Percentiles rank a stretch among this genome's conserved stretches.
Evolutionary conservation across 37 sponge, comb jelly and placozoan species (phyloP).

Genomic region (Spongilla lacustris): DNA sequence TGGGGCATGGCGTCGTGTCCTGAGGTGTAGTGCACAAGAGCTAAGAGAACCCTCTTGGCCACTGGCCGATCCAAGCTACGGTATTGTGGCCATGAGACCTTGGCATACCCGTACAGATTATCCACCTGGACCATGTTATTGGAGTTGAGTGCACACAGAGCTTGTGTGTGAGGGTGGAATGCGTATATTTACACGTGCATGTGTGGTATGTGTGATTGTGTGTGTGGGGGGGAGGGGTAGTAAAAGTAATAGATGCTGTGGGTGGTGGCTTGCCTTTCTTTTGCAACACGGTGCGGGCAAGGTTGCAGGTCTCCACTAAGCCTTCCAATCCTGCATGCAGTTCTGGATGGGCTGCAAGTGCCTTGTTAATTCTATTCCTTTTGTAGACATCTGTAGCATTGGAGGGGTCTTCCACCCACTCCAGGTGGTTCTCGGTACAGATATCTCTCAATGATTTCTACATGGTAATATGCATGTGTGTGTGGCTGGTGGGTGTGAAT

Average conservation of each 20-base stretch:
- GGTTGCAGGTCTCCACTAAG: neutral
- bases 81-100: neutral
- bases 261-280: neutral
- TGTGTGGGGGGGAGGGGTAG: neutral
- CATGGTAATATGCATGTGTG: neutral
- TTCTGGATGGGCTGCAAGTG: conserved; percentile 24
- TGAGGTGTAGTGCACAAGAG: neutral
- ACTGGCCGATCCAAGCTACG: neutral
- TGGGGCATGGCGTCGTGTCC: neutral
- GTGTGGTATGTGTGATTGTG: neutral
- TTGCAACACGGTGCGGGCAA: neutral
- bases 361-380: conserved; percentile 40
- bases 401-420: conserved; percentile 75
- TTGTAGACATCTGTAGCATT: conserved; percentile 20
- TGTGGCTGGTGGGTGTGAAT: no score
- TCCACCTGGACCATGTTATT: neutral
- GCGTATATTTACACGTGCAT: neutral
- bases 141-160: neutral
- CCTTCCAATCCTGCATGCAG: neutral
- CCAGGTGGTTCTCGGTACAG: conserved; percentile 41
- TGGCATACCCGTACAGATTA: conserved; percentile 7
- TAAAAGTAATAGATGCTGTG: neutral
- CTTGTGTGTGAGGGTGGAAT: neutral
- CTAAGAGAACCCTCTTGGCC: conserved; percentile 8
- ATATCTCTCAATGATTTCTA: conserved; percentile 27